phyloP scores from a whole-genome alignment of 2,888 invertebrate species.

The Sussaba pulchella region DNA sequence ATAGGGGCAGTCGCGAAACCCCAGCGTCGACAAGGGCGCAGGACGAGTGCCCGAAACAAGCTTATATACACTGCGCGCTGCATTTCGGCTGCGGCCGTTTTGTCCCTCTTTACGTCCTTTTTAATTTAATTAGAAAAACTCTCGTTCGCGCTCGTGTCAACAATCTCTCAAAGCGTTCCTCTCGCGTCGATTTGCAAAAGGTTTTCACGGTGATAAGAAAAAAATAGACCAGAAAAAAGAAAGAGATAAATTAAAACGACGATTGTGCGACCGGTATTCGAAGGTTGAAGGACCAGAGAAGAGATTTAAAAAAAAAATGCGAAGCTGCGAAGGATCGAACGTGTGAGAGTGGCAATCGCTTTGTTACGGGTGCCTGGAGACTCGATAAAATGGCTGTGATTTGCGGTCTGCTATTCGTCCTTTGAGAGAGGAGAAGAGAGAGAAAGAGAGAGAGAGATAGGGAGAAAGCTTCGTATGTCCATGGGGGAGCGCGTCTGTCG shows the following conservation, averaged over 20 bases:
- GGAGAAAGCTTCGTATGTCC: constrained; percentile 2
- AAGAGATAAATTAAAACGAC: no score
- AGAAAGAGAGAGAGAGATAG: no score
- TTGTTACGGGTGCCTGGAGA: constrained; percentile 43
- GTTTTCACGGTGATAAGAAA: background rate
- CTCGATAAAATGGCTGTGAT: constrained; percentile 79
- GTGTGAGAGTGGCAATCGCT: constrained; percentile 53
- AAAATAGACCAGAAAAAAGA: background rate
- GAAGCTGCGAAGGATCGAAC: constrained; percentile 7
- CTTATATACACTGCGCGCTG: constrained; percentile 54
- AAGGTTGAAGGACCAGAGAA: background rate
- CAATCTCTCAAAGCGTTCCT: background rate
- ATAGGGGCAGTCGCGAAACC: constrained; percentile 57
- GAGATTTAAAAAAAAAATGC: background rate
- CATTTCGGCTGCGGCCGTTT: constrained; percentile 64
- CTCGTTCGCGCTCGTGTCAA: constrained; percentile 6
- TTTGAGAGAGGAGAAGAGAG: constrained; percentile 12
- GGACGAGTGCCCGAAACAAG: constrained; percentile 51
- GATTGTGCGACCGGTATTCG: no score
- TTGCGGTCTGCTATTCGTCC: constrained; percentile 66
- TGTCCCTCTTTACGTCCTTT: constrained; percentile 54
- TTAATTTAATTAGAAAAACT: constrained; percentile 57
- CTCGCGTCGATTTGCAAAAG: background rate
- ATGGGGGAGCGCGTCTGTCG: constrained; percentile 24
- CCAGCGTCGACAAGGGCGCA: constrained; percentile 63